Evolutionary conservation across 2,888 invertebrate species (phyloP), one percentile per base, ranked within the genome.

Genomic region (Odontothrips loti): DNA sequence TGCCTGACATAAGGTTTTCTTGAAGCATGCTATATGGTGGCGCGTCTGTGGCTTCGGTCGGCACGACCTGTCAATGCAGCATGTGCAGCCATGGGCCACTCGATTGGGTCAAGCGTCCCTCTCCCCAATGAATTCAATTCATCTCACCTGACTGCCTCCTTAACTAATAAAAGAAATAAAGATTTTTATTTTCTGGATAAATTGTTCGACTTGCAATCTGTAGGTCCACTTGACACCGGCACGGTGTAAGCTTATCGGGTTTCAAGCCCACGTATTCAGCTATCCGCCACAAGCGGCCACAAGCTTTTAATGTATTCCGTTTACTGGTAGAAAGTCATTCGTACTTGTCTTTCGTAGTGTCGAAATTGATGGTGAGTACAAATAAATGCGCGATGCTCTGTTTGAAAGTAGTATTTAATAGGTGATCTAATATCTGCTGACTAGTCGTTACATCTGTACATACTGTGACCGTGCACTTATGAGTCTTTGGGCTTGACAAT

Each of bases 401-500:
- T 68, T 68, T n/a, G 23, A 68, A 68, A 68, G n/a, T 68, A 68
- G n/a, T 68, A 68, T 68, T 68, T 68, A 68, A 68, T 68, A 68
- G 68, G 68, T 68, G 68, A 68, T 23, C 68, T 68, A 68, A 68
- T 68, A 68, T 68, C 68, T 68, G 68, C 23, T 68, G 68, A 68
- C 68, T 68, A 68, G 68, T 68, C 23, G 68, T 68, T 68, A 68
- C 68, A 68, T 68, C 68, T 68, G 68, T 68, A 68, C 68, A 68
- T 68, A 68, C 68, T 68, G 68, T 68, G 68, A 68, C 68, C 68
- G 68, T 68, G 68, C 68, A 68, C n/a, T 68, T 23, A 43, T 43
- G 68, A 68, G 68, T 68, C 68, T 68, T 68, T 68, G 68, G 68
- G 68, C 68, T 23, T n/a, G 9, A n/a, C 68, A 23, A 8, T 23